A percentile compares a stretch with the other conserved stretches of the same genome.
Conservation (phyloP, 2,797 vertebrate species). For the Mionectes olivaceus region DNA sequence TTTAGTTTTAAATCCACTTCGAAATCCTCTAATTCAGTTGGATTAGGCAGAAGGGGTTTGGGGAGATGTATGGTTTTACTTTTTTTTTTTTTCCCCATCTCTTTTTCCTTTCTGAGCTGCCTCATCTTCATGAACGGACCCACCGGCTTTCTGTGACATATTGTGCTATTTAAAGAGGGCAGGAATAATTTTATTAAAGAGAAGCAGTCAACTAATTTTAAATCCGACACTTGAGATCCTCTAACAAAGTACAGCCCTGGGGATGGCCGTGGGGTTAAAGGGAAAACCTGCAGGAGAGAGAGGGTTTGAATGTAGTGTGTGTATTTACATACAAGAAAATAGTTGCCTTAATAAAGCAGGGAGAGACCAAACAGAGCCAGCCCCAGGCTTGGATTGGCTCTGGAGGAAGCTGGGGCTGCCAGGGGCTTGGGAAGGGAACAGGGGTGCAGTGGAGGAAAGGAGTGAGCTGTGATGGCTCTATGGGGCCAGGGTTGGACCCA, state of each 20-base stretch:
- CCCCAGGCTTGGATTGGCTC: neutral
- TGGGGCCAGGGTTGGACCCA: neutral
- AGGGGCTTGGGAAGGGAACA: neutral
- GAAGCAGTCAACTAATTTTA: neutral
- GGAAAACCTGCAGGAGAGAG: neutral
- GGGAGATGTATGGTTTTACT: neutral
- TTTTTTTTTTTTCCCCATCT: neutral
- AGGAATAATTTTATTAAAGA: constrained; percentile 43
- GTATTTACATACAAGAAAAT: neutral
- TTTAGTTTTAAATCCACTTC: constrained; percentile 65
- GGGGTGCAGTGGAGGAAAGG: accelerated
- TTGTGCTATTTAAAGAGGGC: constrained; percentile 22
- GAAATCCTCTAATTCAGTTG: constrained; percentile 60
- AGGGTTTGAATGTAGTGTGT: neutral
- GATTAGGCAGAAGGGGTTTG: constrained; percentile 42
- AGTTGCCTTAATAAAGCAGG: neutral
- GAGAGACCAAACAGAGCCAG: neutral
- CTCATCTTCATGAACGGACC: neutral
- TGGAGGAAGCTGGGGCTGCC: neutral
- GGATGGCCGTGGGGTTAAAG: neutral
- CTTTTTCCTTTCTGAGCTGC: neutral
- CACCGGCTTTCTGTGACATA: constrained; percentile 11
- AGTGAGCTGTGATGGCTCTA: accelerated
- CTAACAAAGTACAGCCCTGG: neutral
- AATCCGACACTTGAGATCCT: neutral